These are phyloP conservation scores for Elegia similella DNA, from an alignment of 2,888 invertebrate species.

Conservation along the genomic window DNA sequence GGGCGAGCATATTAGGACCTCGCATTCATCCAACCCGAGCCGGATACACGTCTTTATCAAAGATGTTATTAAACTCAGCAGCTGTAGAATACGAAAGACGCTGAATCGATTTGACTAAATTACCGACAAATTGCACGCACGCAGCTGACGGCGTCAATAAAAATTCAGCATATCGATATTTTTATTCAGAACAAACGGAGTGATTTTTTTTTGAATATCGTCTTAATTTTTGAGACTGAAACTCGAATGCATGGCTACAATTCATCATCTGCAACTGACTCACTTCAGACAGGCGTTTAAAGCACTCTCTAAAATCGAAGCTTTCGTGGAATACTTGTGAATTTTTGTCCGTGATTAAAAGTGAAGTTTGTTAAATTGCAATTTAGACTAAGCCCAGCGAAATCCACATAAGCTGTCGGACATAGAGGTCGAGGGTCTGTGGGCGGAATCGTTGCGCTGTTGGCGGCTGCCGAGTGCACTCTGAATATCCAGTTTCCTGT, in stretches of 20 bases:
- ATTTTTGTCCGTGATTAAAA: constrained; percentile 36
- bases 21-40: constrained; percentile 59
- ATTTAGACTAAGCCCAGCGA: constrained; percentile 65
- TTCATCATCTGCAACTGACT: constrained; percentile 47
- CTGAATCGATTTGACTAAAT: constrained; percentile 58
- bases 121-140: constrained; percentile 33
- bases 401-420: constrained; percentile 63
- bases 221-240: constrained; percentile 28
- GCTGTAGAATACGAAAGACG: constrained; percentile 53
- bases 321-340: too few species aligned
- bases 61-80: constrained; percentile 67
- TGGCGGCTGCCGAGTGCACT: constrained; percentile 43
- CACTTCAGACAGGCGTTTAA: constrained; percentile 23
- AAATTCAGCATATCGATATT: constrained; percentile 1
- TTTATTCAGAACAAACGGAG: not conserved
- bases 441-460: constrained; percentile 44
- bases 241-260: constrained; percentile 42
- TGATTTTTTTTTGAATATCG: constrained; percentile 12
- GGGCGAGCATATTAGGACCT: constrained; percentile 60
- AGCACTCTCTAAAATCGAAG: too few species aligned
- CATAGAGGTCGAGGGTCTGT: constrained; percentile 53
- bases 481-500: constrained; percentile 51
- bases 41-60: constrained; percentile 68
- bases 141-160: constrained; percentile 25
- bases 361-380: constrained; percentile 64